Evolutionary conservation across 2,113 vertebrate genomes (phyloP), one percentile per base, ranked within the genome.

Genomic region (Anser cygnoides): DNA sequence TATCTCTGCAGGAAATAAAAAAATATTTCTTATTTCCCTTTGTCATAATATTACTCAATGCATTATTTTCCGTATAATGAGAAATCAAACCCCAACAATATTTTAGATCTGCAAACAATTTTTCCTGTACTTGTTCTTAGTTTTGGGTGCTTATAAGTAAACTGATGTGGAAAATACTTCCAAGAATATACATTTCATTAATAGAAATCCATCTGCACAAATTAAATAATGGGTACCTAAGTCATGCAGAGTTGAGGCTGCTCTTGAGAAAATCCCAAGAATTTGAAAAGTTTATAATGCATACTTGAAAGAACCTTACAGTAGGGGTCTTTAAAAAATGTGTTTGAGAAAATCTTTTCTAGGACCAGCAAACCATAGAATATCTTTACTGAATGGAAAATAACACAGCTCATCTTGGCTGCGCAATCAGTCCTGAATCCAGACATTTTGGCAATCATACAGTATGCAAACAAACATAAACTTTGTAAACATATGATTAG

Each of bases 401-500:
- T 8, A 66, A 7, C 49, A 59, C 13, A 72, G 13, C 17, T 81
- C 2, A 0, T 72, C 77, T 89, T 52, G 77, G 46, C 65, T 58
- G 26, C 49, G 35, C 61, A 90, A 52, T 50, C 43, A 71, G 68
- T 71, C 43, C 63, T 2, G 4, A 73, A 88, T 72, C 75, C 68
- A 93, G 93, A 86, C 35, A 81, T 88, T 88, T 75, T 96, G 95
- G 95, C 92, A 96, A 57, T 49, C 46, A 88, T 57, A 95, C 83
- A 95, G 68, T 68, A 55, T 57, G 83, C 72, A 97, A 96, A 96
- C 90, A 97, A 97, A 81, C 29, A 88, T 71, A 92, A 96, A 96
- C 80, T 95, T 95, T 93, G 94, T 96, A 97, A 96, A 96, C 83
- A 96, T 37, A 90, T 21, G 88, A 96, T 96, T 95, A 96, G 57